phyloP scores from a whole-genome alignment of 2,888 invertebrate species.

The Merodon equestris region DNA sequence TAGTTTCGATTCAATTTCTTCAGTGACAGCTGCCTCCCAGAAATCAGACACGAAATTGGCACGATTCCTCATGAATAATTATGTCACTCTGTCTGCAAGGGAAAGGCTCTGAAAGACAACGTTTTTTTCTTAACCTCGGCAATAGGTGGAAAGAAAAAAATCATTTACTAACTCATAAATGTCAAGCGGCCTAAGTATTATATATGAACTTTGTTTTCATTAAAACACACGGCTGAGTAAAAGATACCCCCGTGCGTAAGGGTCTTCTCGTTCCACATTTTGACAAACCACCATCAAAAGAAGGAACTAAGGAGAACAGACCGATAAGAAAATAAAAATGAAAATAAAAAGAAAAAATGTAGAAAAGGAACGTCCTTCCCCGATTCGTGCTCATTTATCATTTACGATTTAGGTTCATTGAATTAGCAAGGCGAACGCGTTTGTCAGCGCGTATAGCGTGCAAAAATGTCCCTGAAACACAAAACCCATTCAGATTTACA shows the following conservation, averaged over 20 bases:
- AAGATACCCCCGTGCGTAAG: constrained; percentile 19
- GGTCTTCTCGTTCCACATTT: too few species aligned
- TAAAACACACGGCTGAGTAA: constrained; percentile 23
- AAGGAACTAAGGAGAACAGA: too few species aligned
- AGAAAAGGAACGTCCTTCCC: constrained; percentile 8
- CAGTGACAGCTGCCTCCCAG: background rate
- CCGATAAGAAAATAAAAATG: background rate
- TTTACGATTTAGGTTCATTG: constrained; percentile 56
- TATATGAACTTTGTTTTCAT: constrained; percentile 51
- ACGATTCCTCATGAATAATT: constrained; percentile 29
- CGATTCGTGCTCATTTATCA: constrained; percentile 42
- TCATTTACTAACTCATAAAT: constrained; percentile 52
- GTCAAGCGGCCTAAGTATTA: constrained; percentile 49
- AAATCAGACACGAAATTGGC: constrained; percentile 22
- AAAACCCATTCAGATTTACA: constrained; percentile 38
- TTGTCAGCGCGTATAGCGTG: constrained; percentile 42
- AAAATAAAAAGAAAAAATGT: background rate
- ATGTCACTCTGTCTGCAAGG: constrained; percentile 29
- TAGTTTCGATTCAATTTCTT: background rate
- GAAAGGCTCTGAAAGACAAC: constrained; percentile 19
- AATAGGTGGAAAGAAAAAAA: constrained; percentile 14
- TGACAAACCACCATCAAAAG: too few species aligned
- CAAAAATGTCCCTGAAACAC: constrained; percentile 37
- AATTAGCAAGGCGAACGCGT: constrained; percentile 41
- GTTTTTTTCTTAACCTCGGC: constrained; percentile 11